A percentile compares a stretch with the other conserved stretches of the same genome.
Conservation (phyloP, 2,888 invertebrate species). For the Branchellion lobata region DNA sequence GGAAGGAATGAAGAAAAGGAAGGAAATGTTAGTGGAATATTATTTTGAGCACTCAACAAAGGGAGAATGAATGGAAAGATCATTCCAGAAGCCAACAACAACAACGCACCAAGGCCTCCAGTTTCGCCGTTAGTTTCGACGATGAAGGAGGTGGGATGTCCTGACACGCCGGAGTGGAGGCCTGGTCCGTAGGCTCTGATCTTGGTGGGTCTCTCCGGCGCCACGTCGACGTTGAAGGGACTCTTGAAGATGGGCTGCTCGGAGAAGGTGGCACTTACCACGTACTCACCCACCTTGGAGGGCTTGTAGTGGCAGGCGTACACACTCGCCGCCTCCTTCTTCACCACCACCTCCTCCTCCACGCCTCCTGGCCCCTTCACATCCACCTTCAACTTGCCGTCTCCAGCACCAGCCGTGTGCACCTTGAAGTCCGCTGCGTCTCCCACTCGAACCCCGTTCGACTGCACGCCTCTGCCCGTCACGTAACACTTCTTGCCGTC, state of each 20-base stretch:
- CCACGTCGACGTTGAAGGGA: constrained; percentile 71
- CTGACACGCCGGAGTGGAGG: constrained; percentile 76
- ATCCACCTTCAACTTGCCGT: constrained; percentile 70
- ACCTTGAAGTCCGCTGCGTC: constrained; percentile 81
- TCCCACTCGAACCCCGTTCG: constrained; percentile 76
- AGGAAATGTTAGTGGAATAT: no score
- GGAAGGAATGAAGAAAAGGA: no score
- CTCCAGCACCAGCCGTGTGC: constrained; percentile 76
- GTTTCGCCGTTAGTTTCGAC: constrained; percentile 88
- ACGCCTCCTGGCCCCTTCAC: constrained; percentile 75
- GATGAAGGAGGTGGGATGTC: constrained; percentile 80
- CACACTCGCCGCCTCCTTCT: constrained; percentile 66
- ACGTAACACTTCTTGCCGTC: constrained; percentile 79
- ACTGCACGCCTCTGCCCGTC: constrained; percentile 78
- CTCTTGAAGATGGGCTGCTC: constrained; percentile 78
- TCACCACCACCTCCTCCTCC: constrained; percentile 69
- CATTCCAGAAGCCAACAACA: no score
- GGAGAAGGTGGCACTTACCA: constrained; percentile 77
- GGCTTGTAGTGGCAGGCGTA: constrained; percentile 77
- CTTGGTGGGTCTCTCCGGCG: constrained; percentile 76
- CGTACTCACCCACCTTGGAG: constrained; percentile 73
- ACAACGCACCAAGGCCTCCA: constrained; percentile 72
- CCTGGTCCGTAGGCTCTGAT: constrained; percentile 85
- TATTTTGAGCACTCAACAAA: no score
- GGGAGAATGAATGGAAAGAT: no score